Evolutionary conservation across 2,113 vertebrate genomes (phyloP), one percentile per base, ranked within the genome.

Genomic region (Dicentrarchus labrax): DNA sequence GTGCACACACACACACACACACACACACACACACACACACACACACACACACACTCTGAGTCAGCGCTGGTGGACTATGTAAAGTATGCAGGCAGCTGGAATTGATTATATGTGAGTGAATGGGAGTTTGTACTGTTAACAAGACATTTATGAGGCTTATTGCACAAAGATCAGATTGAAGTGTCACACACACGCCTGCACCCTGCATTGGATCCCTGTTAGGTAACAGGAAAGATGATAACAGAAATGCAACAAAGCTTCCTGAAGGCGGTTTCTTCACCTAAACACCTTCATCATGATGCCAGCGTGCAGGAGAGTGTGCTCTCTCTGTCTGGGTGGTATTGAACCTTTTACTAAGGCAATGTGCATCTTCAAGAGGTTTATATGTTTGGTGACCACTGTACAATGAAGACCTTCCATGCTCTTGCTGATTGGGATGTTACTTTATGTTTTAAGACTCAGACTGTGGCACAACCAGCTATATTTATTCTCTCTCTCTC

Each of bases 1-100:
- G 3, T 41, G 48, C 71, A 47, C 56, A 73, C 71, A 61, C 72
- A 60, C 57, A 48, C 57, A 51, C 72, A 53, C n/a, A 54, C 71
- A 38, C 17, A 38, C 57, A 47, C 16, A 0, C 21, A 59, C 22
- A 54, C 71, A 38, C 17, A 38, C 57, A 47, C 16, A 0, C 21
- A 59, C 22, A 0, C 24, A 24, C 13, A 38, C 22, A 7, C 53
- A n/a, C 61, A 21, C 39, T 9, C 53, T 45, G 66, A 71, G 17
- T 45, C 77, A 38, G 57, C 5, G 6, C 4, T 43, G 38, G 57
- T 81, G 62, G 41, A 53, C 54, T 12, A 0, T 75, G 80, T 13
- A 4, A 3, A 51, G n/a, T 4, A 4, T 17, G 50, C 53, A 11
- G 68, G 1, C 67, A 4, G 76, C 67, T 21, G 43, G 5, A 1